Evolutionary conservation across 2,113 vertebrate genomes (phyloP), one percentile per base, ranked within the genome.

Genomic region (Microcebus ravelobensis): DNA sequence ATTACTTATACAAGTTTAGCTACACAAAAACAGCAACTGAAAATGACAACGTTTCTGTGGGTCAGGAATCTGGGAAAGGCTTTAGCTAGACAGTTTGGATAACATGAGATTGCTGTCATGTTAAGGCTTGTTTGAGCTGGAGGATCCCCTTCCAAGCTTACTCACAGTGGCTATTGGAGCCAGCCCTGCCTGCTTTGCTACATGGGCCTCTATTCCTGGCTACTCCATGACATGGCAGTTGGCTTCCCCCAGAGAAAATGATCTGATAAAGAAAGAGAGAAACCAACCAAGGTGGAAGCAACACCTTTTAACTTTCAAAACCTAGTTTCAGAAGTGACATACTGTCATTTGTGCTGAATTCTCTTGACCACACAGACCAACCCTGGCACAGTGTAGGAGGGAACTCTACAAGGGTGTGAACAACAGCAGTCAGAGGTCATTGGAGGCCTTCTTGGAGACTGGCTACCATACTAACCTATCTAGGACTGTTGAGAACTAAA

Each of bases 201-300:
- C n/a, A 20, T 25, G 31, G 21, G 15, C 42, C 61, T 94, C 55
- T 90, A 57, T 18, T 23, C 10, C 23, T 39, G 3, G 0, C 31
- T 59, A 36, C 18, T 25, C 29, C 29, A 34, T 73, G 48, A 34
- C n/a, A 21, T 31, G 48, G n/a, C 55, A 45, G 2, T 63, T 74
- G 45, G 25, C 15, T 70, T 89, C n/a, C 50, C n/a, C 36, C 34
- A 67, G 17, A 50, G 67, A 73, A 80, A 74, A 94, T 21, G n/a
- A 92, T 52, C 27, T n/a, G 23, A 45, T 31, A n/a, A 55, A 84
- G 39, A 67, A 21, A 70, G 25, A 92, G 23, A 88, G 29, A 86
- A 27, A 96, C 9, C n/a, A 68, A 77, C 10, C 73, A 80, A 95
- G 34, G 45, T 31, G 29, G 87, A 77, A 93, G 42, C 61, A 94